phyloP scores from a whole-genome alignment of 2,797 vertebrate genomes.

The Podarcis siculus region DNA sequence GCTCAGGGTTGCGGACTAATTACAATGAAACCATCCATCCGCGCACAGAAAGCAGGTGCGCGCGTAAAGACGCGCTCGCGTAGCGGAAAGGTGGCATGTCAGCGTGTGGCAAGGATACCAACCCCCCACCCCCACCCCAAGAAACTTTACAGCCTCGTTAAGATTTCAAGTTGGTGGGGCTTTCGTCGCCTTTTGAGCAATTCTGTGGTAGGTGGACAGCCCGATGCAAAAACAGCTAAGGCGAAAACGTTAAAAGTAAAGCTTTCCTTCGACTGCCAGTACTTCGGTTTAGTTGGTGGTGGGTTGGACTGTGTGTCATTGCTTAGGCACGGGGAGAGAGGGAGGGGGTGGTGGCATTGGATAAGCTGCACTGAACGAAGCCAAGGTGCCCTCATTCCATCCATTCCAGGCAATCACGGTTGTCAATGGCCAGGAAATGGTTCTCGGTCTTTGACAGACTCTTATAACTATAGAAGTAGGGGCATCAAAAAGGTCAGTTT shows the following conservation, averaged over 20 bases:
- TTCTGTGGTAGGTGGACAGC: neutral
- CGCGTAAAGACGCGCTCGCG: too few species aligned
- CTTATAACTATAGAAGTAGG: neutral
- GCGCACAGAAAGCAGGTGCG: neutral
- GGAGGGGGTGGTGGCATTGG: neutral
- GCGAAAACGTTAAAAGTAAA: neutral
- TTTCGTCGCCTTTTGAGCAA: neutral
- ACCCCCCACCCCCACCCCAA: too few species aligned
- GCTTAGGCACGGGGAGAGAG: neutral
- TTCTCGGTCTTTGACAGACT: conserved; percentile 2
- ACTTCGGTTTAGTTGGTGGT: neutral
- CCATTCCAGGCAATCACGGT: neutral
- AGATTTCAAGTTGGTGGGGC: neutral
- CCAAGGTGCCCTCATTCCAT: neutral
- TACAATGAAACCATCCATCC: neutral
- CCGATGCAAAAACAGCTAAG: neutral
- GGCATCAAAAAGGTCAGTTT: neutral
- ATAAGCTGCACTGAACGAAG: neutral
- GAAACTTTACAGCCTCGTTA: neutral
- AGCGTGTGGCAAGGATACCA: neutral
- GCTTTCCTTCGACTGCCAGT: neutral
- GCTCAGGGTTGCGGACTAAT: neutral
- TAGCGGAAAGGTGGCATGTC: neutral
- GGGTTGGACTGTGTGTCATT: neutral
- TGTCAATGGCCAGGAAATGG: conserved; percentile 3